These are phyloP conservation scores for Anastatus disparis DNA, from an alignment of 1,140 invertebrate species.

Conservation along the genomic window DNA sequence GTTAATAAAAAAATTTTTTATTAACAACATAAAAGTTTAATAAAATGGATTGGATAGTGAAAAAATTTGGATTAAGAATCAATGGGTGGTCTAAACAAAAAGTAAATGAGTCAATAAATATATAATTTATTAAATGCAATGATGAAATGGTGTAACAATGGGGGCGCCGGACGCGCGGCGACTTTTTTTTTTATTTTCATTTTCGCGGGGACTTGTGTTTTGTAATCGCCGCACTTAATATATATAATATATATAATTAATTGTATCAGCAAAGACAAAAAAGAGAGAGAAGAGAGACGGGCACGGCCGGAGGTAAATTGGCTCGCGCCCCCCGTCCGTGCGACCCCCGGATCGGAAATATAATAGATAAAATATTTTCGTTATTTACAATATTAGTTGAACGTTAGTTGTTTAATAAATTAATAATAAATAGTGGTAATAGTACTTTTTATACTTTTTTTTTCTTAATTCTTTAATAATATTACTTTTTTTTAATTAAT, in stretches of 20 bases:
- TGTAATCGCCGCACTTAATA: slow-evolving; percentile 46
- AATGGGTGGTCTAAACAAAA: slow-evolving; percentile 41
- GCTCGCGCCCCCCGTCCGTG: slow-evolving; percentile 47
- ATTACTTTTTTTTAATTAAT: slow-evolving; percentile 31
- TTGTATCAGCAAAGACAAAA: slow-evolving; percentile 33
- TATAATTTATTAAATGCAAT: slow-evolving; percentile 70
- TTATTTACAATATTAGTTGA: slow-evolving; percentile 68
- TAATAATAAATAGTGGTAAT: slow-evolving; percentile 65
- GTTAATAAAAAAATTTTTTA: too few species aligned
- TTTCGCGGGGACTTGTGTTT: too few species aligned
- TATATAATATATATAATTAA: slow-evolving; percentile 33
- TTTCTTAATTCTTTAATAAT: slow-evolving; percentile 32
- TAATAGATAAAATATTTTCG: slow-evolving; percentile 68
- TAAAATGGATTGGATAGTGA: too few species aligned
- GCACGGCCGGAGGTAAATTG: slow-evolving; percentile 58
- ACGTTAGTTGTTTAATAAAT: slow-evolving; percentile 64
- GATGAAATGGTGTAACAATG: slow-evolving; percentile 69
- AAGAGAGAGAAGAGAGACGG: slow-evolving; percentile 40
- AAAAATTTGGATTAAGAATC: too few species aligned
- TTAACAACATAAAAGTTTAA: too few species aligned
- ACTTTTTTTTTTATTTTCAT: too few species aligned
- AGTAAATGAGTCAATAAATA: slow-evolving; percentile 63
- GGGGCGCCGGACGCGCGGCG: slow-evolving; percentile 56
- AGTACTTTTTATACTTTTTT: slow-evolving; percentile 51
- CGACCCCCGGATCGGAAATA: slow-evolving; percentile 63